Base-by-base conservation (phyloP, 2,113 vertebrate genomes). In the Petrocephalus microphthalmus region DNA sequence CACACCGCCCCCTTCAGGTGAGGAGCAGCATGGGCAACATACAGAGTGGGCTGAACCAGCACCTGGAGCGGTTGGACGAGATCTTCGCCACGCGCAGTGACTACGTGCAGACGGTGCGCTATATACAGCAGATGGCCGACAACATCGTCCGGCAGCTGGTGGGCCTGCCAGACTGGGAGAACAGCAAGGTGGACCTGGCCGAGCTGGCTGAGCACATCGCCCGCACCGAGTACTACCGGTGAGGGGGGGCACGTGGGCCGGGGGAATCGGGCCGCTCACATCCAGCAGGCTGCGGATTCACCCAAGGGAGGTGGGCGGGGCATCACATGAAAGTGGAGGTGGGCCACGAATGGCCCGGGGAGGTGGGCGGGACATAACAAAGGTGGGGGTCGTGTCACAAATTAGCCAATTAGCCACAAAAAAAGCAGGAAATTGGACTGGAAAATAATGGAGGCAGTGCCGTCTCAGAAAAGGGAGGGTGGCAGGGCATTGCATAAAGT, bases 181-280 rank as follows among this genome's bases (percentile, higher is more conserved):
- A 92, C 2, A 90, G 94, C 52, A 95, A 96, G 0, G 15, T 94
- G 0, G 91, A 97, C 92, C 95, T 99, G 92, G 95, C 96, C 0
- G 5, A 64, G 25, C 88, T 97, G 37, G 95, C 97, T 0, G 52
- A 92, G 49, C 91, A 95, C 57, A 92, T 95, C 0, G 91, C 94
- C 82, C 94, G 90, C 0, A 42, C 96, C 0, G 98, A 99, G 92
- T 96, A 99, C 91, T 99, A 98, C 93, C 96, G 98, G 98, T 99
- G 92, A 89, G 67, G 5, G 20, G n/a, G 53, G 3, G 52, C 49
- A 2, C 2, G 49, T 7, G 2, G 51, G 15, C 25, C 5, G 11
- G 29, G 84, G 51, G 20, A 53, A 10, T 51, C 8, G 15, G 49
- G n/a, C 15, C 2, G 0, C n/a, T 85, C 5, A 29, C 6, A 56